These are phyloP conservation scores for Asobara japonica DNA, from an alignment of 1,140 invertebrate species.

Conservation along the genomic window DNA sequence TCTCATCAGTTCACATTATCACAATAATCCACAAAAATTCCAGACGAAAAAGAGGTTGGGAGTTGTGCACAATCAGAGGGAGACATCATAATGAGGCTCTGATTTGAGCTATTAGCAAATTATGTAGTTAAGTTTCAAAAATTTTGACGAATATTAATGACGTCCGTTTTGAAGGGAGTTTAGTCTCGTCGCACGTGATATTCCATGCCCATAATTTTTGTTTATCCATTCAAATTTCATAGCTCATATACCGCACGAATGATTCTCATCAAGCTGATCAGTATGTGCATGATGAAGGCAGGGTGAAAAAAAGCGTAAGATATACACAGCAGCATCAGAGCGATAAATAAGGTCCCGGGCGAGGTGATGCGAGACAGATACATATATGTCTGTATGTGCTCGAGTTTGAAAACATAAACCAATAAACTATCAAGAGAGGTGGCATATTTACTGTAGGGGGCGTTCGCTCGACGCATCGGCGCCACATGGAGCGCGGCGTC, in stretches of 20 bases:
- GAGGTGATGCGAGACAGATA: slow-evolving; percentile 12
- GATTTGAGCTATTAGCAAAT: too few relatives aligned
- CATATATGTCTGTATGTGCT: neutral
- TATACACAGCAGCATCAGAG: slow-evolving; percentile 31
- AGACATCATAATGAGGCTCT: too few relatives aligned
- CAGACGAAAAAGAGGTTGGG: too few relatives aligned
- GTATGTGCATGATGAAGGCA: slow-evolving; percentile 17
- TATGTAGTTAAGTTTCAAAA: too few relatives aligned
- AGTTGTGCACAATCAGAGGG: too few relatives aligned
- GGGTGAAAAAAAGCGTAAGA: slow-evolving; percentile 35
- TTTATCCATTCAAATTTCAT: neutral
- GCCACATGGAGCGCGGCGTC: slow-evolving; percentile 40
- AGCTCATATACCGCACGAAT: neutral
- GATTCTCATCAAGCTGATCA: neutral
- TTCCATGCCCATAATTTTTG: too few relatives aligned
- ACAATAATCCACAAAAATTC: too few relatives aligned
- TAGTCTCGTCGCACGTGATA: too few relatives aligned
- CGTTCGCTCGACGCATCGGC: slow-evolving; percentile 39
- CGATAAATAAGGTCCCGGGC: slow-evolving; percentile 43
- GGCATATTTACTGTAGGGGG: slow-evolving; percentile 47
- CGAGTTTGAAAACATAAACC: slow-evolving; percentile 40
- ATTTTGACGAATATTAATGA: too few relatives aligned
- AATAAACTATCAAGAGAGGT: slow-evolving; percentile 37
- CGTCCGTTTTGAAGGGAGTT: too few relatives aligned
- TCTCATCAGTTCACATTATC: too few relatives aligned